Conservation (phyloP, 2,888 invertebrate species). For the Nesidiocoris tenuis region DNA sequence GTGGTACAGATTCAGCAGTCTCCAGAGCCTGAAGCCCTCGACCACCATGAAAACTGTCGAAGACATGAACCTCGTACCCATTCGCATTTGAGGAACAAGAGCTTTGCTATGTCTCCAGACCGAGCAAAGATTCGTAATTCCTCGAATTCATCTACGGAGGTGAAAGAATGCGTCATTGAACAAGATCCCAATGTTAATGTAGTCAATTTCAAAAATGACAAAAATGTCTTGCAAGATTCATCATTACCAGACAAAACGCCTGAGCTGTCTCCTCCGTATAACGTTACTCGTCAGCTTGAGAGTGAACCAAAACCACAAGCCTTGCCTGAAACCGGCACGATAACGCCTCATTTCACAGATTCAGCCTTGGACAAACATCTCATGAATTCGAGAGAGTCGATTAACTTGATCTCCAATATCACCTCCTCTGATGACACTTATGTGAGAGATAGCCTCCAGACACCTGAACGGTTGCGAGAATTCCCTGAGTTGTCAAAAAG, state of each 20-base stretch:
- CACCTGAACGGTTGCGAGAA: neutral
- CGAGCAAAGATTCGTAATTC: neutral
- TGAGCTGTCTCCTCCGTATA: neutral
- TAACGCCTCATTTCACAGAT: neutral
- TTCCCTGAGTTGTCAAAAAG: constrained; percentile 1
- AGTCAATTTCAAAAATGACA: neutral
- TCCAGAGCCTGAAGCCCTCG: neutral
- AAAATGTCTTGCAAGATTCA: neutral
- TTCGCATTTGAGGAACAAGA: neutral
- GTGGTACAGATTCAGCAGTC: neutral
- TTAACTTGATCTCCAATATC: neutral
- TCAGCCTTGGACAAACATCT: neutral
- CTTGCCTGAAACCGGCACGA: neutral
- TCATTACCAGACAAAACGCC: neutral
- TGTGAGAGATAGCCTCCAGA: neutral
- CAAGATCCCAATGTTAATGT: neutral
- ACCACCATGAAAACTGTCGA: neutral
- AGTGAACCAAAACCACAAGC: neutral
- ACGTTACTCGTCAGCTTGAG: neutral
- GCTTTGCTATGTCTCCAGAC: neutral
- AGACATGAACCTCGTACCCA: neutral
- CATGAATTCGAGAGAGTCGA: neutral
- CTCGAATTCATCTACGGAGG: neutral
- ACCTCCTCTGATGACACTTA: neutral
- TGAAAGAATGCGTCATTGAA: neutral